phyloP scores from a whole-genome alignment of 2,888 invertebrate genomes.

The Melangyna quadrimaculata region DNA sequence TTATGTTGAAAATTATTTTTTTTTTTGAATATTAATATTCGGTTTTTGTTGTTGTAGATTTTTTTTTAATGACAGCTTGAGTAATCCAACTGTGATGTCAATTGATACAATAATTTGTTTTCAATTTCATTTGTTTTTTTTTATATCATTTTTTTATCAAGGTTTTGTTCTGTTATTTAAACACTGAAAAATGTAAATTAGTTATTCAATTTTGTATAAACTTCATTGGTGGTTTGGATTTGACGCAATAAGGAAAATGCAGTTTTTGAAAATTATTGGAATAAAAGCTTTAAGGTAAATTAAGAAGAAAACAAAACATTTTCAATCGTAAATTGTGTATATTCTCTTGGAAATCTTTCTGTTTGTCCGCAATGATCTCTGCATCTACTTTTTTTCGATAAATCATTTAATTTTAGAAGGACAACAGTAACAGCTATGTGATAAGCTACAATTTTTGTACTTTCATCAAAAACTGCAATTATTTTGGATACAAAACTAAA shows the following conservation, averaged over 20 bases:
- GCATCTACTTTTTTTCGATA: background rate
- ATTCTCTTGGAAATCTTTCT: too few species aligned
- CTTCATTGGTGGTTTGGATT: background rate
- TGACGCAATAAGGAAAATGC: constrained; percentile 41
- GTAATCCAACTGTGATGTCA: constrained; percentile 57
- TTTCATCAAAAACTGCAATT: background rate
- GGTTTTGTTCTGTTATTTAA: constrained; percentile 1
- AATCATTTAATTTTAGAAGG: too few species aligned
- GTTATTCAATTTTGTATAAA: background rate
- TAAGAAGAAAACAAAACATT: too few species aligned
- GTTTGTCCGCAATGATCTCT: background rate
- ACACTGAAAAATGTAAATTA: constrained; percentile 23
- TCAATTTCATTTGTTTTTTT: background rate
- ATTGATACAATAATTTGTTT: constrained; percentile 11
- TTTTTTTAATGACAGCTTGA: background rate
- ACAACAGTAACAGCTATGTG: background rate
- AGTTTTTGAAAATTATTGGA: background rate
- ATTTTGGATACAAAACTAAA: background rate
- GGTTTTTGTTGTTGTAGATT: background rate
- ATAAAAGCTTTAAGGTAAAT: too few species aligned
- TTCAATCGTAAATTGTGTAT: too few species aligned
- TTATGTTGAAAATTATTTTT: constrained; percentile 21
- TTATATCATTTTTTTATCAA: background rate
- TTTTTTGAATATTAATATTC: background rate
- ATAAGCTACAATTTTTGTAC: too few species aligned